Evolutionary conservation across 2,888 invertebrate species (phyloP).

Genomic region (Macaria liturata): DNA sequence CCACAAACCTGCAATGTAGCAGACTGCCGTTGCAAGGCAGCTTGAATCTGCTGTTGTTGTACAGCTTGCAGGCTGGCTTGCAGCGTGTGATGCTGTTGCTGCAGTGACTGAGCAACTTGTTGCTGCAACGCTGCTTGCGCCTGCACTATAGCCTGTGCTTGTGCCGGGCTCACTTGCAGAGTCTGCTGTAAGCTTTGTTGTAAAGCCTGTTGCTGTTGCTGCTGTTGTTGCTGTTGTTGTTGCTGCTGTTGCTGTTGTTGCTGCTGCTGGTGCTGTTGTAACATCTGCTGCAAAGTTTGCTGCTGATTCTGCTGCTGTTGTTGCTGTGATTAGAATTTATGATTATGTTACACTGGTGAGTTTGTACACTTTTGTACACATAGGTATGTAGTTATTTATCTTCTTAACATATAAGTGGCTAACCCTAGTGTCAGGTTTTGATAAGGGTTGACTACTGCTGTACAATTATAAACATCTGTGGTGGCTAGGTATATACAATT

Average conservation of each 20-base stretch:
- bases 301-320: slow-evolving; percentile 54
- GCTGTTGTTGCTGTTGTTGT: slow-evolving; percentile 52
- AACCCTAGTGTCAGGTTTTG: too few relatives aligned
- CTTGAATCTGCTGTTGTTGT: slow-evolving; percentile 77
- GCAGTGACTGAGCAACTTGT: slow-evolving; percentile 72
- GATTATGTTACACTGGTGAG: too few relatives aligned
- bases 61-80: slow-evolving; percentile 76
- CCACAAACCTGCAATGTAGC: slow-evolving; percentile 68
- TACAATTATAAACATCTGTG: too few relatives aligned
- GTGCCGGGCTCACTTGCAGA: slow-evolving; percentile 73
- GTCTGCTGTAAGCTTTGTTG: slow-evolving; percentile 70
- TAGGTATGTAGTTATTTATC: too few relatives aligned
- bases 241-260: slow-evolving; percentile 46
- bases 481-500: too few relatives aligned
- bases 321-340: too few relatives aligned
- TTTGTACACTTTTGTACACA: too few relatives aligned
- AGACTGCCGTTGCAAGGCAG: slow-evolving; percentile 74
- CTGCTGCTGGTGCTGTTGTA: slow-evolving; percentile 55
- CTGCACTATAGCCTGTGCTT: slow-evolving; percentile 74
- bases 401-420: too few relatives aligned
- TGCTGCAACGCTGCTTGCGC: slow-evolving; percentile 75
- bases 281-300: slow-evolving; percentile 40
- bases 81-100: slow-evolving; percentile 74
- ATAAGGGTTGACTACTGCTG: too few relatives aligned
- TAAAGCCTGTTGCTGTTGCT: slow-evolving; percentile 56